Evolutionary conservation across 2,797 vertebrate genomes (phyloP).

Genomic region (Xyrichtys novacula): DNA sequence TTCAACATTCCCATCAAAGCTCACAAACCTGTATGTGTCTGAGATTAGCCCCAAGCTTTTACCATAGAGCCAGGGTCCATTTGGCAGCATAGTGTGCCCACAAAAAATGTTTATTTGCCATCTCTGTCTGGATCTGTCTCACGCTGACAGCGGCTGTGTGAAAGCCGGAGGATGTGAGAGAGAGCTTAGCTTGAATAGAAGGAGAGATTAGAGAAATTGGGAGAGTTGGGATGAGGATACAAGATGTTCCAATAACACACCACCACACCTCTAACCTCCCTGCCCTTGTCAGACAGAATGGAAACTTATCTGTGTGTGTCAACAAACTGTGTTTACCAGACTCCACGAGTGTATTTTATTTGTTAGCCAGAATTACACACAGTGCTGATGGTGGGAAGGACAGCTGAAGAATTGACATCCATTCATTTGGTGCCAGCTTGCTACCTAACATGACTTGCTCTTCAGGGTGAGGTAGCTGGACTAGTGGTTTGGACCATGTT

Average conservation of each 20-base stretch:
- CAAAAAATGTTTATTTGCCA: constrained; percentile 24
- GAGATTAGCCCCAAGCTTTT: constrained; percentile 53
- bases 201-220: constrained; percentile 61
- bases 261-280: constrained; percentile 12
- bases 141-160: constrained; percentile 28
- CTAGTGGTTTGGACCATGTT: constrained; percentile 1
- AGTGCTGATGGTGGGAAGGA: constrained; percentile 27
- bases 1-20: constrained; percentile 70
- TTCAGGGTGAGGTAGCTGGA: constrained; percentile 5
- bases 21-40: constrained; percentile 46
- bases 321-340: constrained; percentile 52
- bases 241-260: constrained; percentile 47
- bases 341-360: constrained; percentile 51
- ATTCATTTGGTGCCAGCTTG: constrained; percentile 16
- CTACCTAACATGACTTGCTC: constrained; percentile 8
- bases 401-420: constrained; percentile 23
- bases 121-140: constrained; percentile 50
- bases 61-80: constrained; percentile 2
- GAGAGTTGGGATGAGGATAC: constrained; percentile 40
- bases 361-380: constrained; percentile 26
- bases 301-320: constrained; percentile 53
- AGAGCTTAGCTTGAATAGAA: constrained; percentile 52
- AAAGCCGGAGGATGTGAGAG: constrained; percentile 31
- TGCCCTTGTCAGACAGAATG: constrained; percentile 40
- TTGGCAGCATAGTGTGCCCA: constrained; percentile 1